A percentile compares a stretch with the other conserved stretches of the same genome.
These are phyloP conservation scores for Pseudocheirus occidentalis DNA, from an alignment of 2,797 vertebrate species.

Conservation along the genomic window DNA sequence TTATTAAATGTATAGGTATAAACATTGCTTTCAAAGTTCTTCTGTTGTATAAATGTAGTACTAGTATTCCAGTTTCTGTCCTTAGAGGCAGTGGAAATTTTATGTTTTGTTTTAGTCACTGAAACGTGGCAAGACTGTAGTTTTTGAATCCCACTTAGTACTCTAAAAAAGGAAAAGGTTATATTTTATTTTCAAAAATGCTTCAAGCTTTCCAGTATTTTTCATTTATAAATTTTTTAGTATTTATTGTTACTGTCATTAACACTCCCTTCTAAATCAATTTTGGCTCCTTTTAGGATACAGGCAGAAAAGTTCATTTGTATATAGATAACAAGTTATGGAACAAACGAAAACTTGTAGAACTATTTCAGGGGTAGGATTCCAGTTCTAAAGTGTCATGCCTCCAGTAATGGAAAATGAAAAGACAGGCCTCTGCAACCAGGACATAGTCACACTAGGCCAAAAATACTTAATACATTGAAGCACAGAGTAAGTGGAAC, in stretches of 20 bases:
- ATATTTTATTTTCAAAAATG: slow-evolving; percentile 51
- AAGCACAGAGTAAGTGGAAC: neutral
- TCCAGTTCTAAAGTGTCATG: slow-evolving; percentile 45
- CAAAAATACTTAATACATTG: neutral
- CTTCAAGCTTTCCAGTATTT: neutral
- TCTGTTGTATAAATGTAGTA: slow-evolving; percentile 20
- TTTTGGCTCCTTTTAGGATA: slow-evolving; percentile 48
- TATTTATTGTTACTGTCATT: slow-evolving; percentile 52
- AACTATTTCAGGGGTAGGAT: neutral
- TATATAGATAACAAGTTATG: slow-evolving; percentile 62
- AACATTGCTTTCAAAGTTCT: slow-evolving; percentile 49
- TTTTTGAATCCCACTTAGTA: slow-evolving; percentile 34
- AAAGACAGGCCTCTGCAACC: neutral
- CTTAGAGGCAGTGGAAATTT: slow-evolving; percentile 27
- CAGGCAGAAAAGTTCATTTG: slow-evolving; percentile 50
- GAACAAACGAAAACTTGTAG: slow-evolving; percentile 43
- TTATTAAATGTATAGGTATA: slow-evolving; percentile 32
- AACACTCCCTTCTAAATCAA: slow-evolving; percentile 51
- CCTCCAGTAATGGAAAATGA: slow-evolving; percentile 23
- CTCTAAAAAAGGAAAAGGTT: slow-evolving; percentile 50
- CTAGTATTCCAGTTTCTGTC: slow-evolving; percentile 35
- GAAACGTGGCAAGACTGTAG: neutral
- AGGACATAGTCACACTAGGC: neutral
- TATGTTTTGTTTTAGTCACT: slow-evolving; percentile 37
- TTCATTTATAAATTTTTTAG: slow-evolving; percentile 44